Percentiles rank a stretch among this genome's conserved stretches.
These are phyloP conservation scores for Xylocampa areola DNA, from an alignment of 2,888 invertebrate genomes.

Conservation along the genomic window DNA sequence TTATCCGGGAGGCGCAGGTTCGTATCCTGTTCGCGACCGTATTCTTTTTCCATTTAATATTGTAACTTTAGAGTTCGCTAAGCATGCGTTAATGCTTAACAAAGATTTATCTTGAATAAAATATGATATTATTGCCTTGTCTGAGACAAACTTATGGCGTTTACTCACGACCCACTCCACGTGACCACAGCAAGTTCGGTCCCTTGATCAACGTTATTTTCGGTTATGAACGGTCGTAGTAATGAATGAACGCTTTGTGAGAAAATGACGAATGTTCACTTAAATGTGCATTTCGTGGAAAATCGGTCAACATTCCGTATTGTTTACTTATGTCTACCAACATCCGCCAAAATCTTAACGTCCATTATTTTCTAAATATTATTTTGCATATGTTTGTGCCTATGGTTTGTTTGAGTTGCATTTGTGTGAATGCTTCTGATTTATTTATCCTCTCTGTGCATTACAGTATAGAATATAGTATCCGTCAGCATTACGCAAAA, in stretches of 20 bases:
- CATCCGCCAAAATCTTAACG: constrained; percentile 34
- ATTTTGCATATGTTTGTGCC: constrained; percentile 19
- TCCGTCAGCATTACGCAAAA: not conserved
- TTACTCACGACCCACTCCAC: not conserved
- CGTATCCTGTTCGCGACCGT: no score
- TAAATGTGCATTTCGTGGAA: constrained; percentile 41
- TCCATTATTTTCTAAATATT: constrained; percentile 45
- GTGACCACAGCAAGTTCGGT: not conserved
- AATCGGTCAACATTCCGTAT: constrained; percentile 43
- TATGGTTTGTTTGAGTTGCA: constrained; percentile 11
- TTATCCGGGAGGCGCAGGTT: no score
- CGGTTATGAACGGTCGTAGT: constrained; percentile 32
- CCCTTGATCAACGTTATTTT: constrained; percentile 35
- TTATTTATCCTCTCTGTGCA: constrained; percentile 24
- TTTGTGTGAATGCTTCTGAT: constrained; percentile 23
- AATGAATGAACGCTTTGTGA: constrained; percentile 32
- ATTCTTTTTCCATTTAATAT: no score
- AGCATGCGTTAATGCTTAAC: no score
- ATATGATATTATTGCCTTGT: no score
- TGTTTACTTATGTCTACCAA: constrained; percentile 48
- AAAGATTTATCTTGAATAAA: no score
- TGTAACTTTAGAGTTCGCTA: no score
- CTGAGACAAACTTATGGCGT: no score
- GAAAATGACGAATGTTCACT: constrained; percentile 43
- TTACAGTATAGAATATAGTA: no score